Percentiles rank a stretch among this genome's conserved stretches.
Conservation (phyloP, 2,888 invertebrate species). For the Sceliomorpha sp. region DNA sequence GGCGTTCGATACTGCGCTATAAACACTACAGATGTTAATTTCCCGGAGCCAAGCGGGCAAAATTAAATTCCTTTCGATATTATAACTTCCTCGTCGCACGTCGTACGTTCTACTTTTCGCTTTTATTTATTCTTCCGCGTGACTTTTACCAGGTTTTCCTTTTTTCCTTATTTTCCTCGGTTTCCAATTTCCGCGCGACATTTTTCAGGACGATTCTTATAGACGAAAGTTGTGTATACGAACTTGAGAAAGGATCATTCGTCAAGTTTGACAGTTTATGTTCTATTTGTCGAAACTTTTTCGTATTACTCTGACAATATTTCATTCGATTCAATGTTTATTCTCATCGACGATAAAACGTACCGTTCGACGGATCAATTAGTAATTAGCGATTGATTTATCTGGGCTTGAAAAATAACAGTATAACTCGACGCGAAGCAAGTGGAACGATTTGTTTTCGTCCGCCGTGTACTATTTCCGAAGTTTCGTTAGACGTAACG, state of each 20-base stretch:
- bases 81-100: conserved; percentile 41
- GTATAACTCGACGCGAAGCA: conserved; percentile 7
- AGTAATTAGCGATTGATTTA: too few relatives aligned
- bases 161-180: not conserved
- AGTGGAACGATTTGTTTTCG: not conserved
- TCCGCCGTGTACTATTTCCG: conserved; percentile 5
- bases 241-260: too few relatives aligned
- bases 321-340: too few relatives aligned
- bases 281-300: too few relatives aligned
- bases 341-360: too few relatives aligned
- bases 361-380: too few relatives aligned
- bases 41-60: conserved; percentile 41
- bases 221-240: too few relatives aligned
- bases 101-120: conserved; percentile 20
- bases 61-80: conserved; percentile 65
- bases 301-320: too few relatives aligned
- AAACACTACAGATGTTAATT: conserved; percentile 65
- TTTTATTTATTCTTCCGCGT: conserved; percentile 2
- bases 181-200: conserved; percentile 4
- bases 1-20: conserved; percentile 55
- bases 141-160: not conserved
- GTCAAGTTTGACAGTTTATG: too few relatives aligned
- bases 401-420: not conserved
- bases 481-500: conserved; percentile 13
- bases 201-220: too few relatives aligned